Evolutionary conservation across 2,888 invertebrate species (phyloP).

Genomic region (Carcina quercana): DNA sequence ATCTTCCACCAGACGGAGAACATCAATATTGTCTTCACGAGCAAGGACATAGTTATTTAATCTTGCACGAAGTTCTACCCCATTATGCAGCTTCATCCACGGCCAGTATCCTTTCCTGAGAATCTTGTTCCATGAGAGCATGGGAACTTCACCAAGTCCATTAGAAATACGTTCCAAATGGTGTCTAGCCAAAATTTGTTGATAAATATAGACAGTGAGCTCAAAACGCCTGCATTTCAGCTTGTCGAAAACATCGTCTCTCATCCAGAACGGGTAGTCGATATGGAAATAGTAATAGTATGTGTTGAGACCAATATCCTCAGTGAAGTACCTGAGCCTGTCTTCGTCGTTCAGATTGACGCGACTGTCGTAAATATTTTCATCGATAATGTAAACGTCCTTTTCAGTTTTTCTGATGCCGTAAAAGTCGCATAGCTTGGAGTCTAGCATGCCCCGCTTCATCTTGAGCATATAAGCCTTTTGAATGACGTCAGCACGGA

Average conservation of each 20-base stretch:
- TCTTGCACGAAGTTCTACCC: conserved; percentile 68
- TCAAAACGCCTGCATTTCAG: conserved; percentile 61
- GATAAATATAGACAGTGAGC: conserved; percentile 75
- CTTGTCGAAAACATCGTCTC: conserved; percentile 49
- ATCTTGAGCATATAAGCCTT: conserved; percentile 68
- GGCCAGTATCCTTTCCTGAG: conserved; percentile 73
- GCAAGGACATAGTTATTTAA: conserved; percentile 53
- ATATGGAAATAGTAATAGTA: conserved; percentile 77
- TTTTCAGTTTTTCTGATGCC: conserved; percentile 66
- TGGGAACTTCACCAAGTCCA: conserved; percentile 52
- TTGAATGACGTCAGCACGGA: conserved; percentile 78
- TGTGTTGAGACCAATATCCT: conserved; percentile 77
- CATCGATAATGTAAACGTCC: conserved; percentile 75
- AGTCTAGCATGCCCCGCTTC: conserved; percentile 57
- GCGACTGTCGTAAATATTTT: conserved; percentile 77
- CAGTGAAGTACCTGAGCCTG: conserved; percentile 77
- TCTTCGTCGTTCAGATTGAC: conserved; percentile 70
- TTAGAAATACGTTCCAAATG: conserved; percentile 70
- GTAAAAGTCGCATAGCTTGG: conserved; percentile 66
- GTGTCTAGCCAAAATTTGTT: conserved; percentile 78
- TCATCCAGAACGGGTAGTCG: conserved; percentile 78
- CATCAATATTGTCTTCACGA: conserved; percentile 36
- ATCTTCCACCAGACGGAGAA: conserved; percentile 40
- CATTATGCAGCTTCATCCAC: conserved; percentile 68
- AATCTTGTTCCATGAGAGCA: conserved; percentile 58